phyloP scores from a whole-genome alignment of 2,113 vertebrate species.

The Casuarius casuarius region DNA sequence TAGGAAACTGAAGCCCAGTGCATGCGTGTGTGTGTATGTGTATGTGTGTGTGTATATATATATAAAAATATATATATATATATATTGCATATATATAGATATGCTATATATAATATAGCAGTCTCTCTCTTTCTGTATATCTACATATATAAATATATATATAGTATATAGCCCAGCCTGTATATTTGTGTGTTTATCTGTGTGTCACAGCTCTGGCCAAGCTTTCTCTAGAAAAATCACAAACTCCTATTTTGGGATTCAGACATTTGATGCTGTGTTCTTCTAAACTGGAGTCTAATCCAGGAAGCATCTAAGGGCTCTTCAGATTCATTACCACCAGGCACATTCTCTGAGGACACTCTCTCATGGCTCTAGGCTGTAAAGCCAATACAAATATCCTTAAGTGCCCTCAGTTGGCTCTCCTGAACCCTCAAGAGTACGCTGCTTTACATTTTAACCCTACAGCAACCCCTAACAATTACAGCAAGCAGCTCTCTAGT shows the following conservation, averaged over 20 bases:
- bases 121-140: background rate
- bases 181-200: background rate
- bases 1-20: background rate
- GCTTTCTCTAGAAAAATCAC: background rate
- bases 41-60: no score
- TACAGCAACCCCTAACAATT: background rate
- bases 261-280: background rate
- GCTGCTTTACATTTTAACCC: background rate
- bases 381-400: background rate
- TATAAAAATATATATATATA: background rate
- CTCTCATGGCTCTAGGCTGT: background rate
- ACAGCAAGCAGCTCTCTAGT: background rate
- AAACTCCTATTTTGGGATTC: constrained; percentile 6
- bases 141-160: no score
- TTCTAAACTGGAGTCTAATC: background rate
- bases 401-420: background rate
- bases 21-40: no score
- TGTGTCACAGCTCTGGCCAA: background rate
- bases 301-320: background rate
- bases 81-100: background rate
- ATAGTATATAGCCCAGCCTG: background rate
- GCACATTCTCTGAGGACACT: background rate
- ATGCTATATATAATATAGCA: background rate
- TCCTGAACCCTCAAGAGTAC: background rate
- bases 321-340: background rate